Evolutionary conservation across 2,888 invertebrate species (phyloP).

Genomic region (Drosophila leonis): DNA sequence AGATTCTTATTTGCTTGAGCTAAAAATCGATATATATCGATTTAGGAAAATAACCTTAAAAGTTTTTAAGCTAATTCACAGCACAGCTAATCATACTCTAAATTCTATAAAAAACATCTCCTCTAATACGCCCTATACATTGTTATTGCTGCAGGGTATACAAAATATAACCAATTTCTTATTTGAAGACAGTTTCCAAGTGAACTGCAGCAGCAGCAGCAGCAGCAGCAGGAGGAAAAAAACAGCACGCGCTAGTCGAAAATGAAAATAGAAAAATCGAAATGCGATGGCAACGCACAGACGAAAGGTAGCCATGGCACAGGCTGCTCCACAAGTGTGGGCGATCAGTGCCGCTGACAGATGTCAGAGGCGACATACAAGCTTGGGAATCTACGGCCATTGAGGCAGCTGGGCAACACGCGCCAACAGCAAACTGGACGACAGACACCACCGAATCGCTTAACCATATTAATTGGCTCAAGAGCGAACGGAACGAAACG

Average conservation of each 20-base stretch:
- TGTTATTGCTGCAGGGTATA: not conserved
- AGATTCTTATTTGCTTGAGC: too few relatives aligned
- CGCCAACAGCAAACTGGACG: conserved; percentile 61
- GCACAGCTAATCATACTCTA: too few relatives aligned
- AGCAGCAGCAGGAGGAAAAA: conserved; percentile 8
- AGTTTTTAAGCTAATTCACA: too few relatives aligned
- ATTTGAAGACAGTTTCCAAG: conserved; percentile 43
- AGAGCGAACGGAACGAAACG: not conserved
- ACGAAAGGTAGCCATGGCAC: not conserved
- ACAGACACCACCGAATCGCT: conserved; percentile 64
- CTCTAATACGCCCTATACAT: not conserved
- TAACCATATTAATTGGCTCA: conserved; percentile 77
- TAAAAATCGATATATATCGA: not conserved
- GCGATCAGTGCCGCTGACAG: conserved; percentile 45
- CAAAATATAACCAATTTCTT: conserved; percentile 28
- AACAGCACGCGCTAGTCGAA: conserved; percentile 34
- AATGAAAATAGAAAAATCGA: not conserved
- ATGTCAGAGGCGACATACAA: conserved; percentile 52
- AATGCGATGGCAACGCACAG: not conserved
- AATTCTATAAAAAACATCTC: not conserved
- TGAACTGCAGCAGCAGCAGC: conserved; percentile 35
- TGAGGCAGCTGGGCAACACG: conserved; percentile 69
- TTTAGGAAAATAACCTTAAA: too few relatives aligned
- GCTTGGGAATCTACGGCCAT: conserved; percentile 60
- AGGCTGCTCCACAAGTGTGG: conserved; percentile 15